A percentile compares a stretch with the other conserved stretches of the same genome.
Evolutionary conservation across 1,140 invertebrate species (phyloP).

Genomic region (Idris sp.): DNA sequence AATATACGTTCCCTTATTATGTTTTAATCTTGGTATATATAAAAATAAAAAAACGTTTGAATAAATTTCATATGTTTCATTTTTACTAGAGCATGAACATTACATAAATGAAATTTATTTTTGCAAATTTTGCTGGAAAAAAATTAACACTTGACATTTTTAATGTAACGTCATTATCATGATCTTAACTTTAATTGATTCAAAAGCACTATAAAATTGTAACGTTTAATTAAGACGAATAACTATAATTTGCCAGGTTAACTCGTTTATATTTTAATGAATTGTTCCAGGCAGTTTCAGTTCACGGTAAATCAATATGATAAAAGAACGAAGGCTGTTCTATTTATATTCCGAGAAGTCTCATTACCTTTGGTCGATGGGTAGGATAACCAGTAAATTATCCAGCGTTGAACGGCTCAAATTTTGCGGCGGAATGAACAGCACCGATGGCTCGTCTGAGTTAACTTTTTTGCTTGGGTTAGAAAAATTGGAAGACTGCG

Average conservation of each 20-base stretch:
- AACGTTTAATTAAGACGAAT: too few species aligned
- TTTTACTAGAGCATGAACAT: too few species aligned
- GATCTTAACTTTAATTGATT: too few species aligned
- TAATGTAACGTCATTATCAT: too few species aligned
- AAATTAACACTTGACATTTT: too few species aligned
- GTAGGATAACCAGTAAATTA: constrained; percentile 71
- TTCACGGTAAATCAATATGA: constrained; percentile 33
- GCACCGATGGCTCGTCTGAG: constrained; percentile 14
- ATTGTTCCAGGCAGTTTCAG: constrained; percentile 23
- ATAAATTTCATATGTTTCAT: too few species aligned
- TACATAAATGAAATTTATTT: too few species aligned
- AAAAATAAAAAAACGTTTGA: too few species aligned
- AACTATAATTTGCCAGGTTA: neutral
- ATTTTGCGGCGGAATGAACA: constrained; percentile 64
- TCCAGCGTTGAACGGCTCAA: constrained; percentile 66
- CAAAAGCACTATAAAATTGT: too few species aligned
- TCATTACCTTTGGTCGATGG: constrained; percentile 73
- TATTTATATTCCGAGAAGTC: constrained; percentile 56
- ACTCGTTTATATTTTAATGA: constrained; percentile 22
- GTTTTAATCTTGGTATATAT: too few species aligned
- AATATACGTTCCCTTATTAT: too few species aligned
- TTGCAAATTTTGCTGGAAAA: too few species aligned
- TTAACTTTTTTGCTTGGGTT: constrained; percentile 35
- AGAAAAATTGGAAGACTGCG: constrained; percentile 69
- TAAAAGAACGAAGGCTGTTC: constrained; percentile 49